Percentiles rank a stretch among this genome's conserved stretches.
These are phyloP conservation scores for Sterrhoptilus dennistouni DNA, from an alignment of 2,113 vertebrate species.

Conservation along the genomic window DNA sequence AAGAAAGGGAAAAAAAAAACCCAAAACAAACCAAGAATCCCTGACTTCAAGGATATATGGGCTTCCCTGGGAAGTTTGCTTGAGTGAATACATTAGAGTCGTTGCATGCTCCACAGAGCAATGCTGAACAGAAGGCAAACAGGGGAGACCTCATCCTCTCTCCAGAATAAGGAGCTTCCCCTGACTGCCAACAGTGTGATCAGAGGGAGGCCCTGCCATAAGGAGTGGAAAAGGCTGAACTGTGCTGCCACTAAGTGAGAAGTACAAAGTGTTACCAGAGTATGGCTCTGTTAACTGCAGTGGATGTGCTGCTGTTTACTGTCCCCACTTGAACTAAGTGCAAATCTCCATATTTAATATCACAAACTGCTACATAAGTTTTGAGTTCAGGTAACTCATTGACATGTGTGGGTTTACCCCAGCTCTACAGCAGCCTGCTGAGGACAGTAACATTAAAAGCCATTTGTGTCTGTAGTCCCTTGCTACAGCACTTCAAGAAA, in stretches of 20 bases:
- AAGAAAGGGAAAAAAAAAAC: fast-evolving
- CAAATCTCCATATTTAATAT: not conserved
- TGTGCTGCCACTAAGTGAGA: not conserved
- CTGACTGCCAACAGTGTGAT: not conserved
- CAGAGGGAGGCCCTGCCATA: not conserved
- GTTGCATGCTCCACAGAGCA: not conserved
- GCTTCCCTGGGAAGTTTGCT: not conserved
- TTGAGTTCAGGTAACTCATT: not conserved
- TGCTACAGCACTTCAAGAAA: not conserved
- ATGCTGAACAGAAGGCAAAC: not conserved
- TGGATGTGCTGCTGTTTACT: not conserved
- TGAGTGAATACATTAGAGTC: not conserved
- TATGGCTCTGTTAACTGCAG: not conserved
- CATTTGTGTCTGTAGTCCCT: not conserved
- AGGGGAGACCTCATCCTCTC: not conserved
- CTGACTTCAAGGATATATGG: not conserved
- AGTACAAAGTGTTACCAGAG: not conserved
- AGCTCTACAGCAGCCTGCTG: not conserved
- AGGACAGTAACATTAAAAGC: not conserved
- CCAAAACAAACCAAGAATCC: not conserved
- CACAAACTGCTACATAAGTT: not conserved
- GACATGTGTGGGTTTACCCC: not conserved
- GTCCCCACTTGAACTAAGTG: not conserved
- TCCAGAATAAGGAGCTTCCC: not conserved
- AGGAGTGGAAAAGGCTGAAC: not conserved